Percentiles rank a stretch among this genome's conserved stretches.
Evolutionary conservation across 1,140 invertebrate species (phyloP).

Genomic region (Agraylea sexmaculata): DNA sequence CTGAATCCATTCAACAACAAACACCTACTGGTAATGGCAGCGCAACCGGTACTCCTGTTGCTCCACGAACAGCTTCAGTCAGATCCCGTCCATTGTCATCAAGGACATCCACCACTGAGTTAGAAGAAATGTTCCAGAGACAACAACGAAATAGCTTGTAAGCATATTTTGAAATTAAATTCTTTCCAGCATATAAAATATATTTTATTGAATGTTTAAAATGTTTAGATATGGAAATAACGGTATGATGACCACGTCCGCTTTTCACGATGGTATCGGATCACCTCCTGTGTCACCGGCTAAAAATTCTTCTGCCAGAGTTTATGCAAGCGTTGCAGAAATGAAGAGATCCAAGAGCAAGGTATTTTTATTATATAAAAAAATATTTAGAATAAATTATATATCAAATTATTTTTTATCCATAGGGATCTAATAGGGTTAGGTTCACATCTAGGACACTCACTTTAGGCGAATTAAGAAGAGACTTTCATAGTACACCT

Average conservation of each 20-base stretch:
- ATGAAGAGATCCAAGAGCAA: constrained; percentile 79
- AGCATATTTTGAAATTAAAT: constrained; percentile 23
- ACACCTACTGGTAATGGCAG: constrained; percentile 16
- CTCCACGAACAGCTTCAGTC: constrained; percentile 75
- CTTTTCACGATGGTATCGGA: constrained; percentile 55
- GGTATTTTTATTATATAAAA: constrained; percentile 50
- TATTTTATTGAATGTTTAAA: neutral
- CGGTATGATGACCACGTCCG: constrained; percentile 59
- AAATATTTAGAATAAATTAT: constrained; percentile 17
- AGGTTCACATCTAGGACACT: constrained; percentile 39
- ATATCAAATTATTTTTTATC: constrained; percentile 16
- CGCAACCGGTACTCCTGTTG: constrained; percentile 46
- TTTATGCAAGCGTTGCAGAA: constrained; percentile 88
- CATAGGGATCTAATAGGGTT: constrained; percentile 38
- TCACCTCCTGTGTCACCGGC: constrained; percentile 54
- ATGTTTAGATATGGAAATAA: constrained; percentile 24
- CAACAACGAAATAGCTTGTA: constrained; percentile 46
- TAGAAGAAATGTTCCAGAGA: constrained; percentile 81
- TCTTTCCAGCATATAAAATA: constrained; percentile 1
- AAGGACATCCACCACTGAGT: constrained; percentile 76
- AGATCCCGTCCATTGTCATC: constrained; percentile 73
- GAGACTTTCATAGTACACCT: constrained; percentile 81
- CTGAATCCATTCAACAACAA: constrained; percentile 61
- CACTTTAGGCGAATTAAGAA: constrained; percentile 53
- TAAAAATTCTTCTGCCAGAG: constrained; percentile 48